Base-by-base conservation (phyloP, 35 echinoderm and acorn worm genomes). In the Apostichopus californicus region DNA sequence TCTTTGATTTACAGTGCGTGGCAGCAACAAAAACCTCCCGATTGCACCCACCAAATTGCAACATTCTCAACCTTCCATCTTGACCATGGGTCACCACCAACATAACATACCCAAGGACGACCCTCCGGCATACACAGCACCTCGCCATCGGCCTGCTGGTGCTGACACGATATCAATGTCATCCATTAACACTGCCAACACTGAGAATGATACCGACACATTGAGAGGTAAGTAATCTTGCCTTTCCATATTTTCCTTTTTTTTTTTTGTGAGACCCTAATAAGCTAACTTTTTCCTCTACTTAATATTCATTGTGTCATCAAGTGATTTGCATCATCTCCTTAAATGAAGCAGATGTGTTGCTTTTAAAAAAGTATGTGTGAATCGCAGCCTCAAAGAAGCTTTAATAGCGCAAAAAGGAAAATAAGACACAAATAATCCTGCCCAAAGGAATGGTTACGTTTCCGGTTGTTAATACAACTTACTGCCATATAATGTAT, bases 51-150 rank as follows among this genome's bases (percentile, higher is more conserved):
- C 94, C 93, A 93, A 93, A 68, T 56, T 96, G 73, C 95, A 96
- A 79, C 95, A 96, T 26, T 96, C 95, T 34, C 95, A 96, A 53
- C 95, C 95, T 17, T 93, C 92, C 83, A 96, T 96, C 73, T 60
- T 97, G 63, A 91, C 96, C 28, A 89, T 72, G 3, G 68, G 84
- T 78, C 94, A 91, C 56, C 86, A 79, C 23, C 90, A 73, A 1
- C 91, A 88, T 14, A 92, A 87, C 54, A 77, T 88, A 46, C 93
- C 83, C 68, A 61, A 14, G 56, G 93, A 90, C 1, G 94, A 93
- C 77, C 92, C 94, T 61, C 96, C 93, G 18, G 90, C 94, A 15
- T 98, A 98, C 80, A 94, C 87, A 11, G 79, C 75, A 8, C 24
- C 73, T 77, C 83, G 78, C 92, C 89, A 90, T 13, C 5, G 83